Conservation (phyloP, 2,797 vertebrate species). For the Chelon labrosus region DNA sequence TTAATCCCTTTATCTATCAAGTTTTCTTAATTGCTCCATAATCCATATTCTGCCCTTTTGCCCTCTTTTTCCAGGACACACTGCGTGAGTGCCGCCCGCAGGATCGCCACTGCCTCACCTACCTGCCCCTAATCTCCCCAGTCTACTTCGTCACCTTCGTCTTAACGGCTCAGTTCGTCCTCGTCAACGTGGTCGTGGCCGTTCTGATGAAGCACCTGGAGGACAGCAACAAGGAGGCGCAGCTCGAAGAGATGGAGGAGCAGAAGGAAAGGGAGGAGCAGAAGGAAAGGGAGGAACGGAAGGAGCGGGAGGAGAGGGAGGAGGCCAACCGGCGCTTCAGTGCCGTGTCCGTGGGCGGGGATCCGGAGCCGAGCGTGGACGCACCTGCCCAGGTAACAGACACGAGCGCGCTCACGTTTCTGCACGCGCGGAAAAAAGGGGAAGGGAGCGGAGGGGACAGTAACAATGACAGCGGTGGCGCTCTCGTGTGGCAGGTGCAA, state of each 20-base stretch:
- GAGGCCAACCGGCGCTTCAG: conserved; percentile 78
- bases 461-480: conserved; percentile 43
- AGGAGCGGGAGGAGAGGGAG: conserved; percentile 80
- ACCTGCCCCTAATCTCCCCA: conserved; percentile 95
- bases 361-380: conserved; percentile 48
- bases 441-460: conserved; percentile 14
- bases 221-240: conserved; percentile 94
- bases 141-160: conserved; percentile 99
- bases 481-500: conserved; percentile 78
- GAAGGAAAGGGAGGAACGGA: conserved; percentile 88
- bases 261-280: conserved; percentile 87
- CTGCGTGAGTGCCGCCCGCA: conserved; percentile 91
- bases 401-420: not conserved
- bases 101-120: conserved; percentile 94
- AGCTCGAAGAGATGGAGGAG: conserved; percentile 90
- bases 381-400: conserved; percentile 79
- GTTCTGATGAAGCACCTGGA: conserved; percentile 99
- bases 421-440: conserved; percentile 3
- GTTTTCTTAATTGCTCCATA: conserved; percentile 65
- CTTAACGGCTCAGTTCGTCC: conserved; percentile 97
- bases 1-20: conserved; percentile 21
- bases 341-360: conserved; percentile 28
- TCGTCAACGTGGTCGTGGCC: conserved; percentile 98
- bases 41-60: conserved; percentile 5
- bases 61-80: conserved; percentile 87